Evolutionary conservation across 2,113 vertebrate species (phyloP).

Genomic region (Pristiophorus japonicus): DNA sequence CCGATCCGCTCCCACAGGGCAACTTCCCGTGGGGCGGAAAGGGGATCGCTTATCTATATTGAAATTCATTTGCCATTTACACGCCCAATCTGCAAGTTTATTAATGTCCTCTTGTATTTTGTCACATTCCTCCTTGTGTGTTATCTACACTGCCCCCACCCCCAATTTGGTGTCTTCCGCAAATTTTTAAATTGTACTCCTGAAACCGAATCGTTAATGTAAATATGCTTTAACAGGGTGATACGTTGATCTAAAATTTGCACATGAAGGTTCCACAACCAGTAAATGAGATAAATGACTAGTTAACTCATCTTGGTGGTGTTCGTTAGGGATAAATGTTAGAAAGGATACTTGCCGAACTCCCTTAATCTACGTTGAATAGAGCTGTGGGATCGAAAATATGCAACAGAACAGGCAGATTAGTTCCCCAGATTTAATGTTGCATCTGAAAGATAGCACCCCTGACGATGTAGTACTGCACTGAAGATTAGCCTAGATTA

Average conservation of each 20-base stretch:
- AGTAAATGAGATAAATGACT: neutral
- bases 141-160: no score
- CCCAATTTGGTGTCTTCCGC: no score
- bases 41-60: no score
- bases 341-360: neutral
- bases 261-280: neutral
- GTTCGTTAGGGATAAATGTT: neutral
- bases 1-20: no score
- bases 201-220: no score
- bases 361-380: neutral
- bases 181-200: no score
- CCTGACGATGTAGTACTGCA: neutral
- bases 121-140: no score
- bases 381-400: neutral
- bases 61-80: no score
- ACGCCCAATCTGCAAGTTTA: no score
- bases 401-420: neutral
- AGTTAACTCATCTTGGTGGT: neutral
- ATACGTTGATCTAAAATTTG: neutral
- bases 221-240: no score
- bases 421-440: neutral
- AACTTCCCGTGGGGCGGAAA: no score
- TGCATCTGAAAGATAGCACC: neutral
- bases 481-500: neutral
- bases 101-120: no score